Base-by-base conservation (phyloP, 2,797 vertebrate genomes). In the Hippoglossus hippoglossus region DNA sequence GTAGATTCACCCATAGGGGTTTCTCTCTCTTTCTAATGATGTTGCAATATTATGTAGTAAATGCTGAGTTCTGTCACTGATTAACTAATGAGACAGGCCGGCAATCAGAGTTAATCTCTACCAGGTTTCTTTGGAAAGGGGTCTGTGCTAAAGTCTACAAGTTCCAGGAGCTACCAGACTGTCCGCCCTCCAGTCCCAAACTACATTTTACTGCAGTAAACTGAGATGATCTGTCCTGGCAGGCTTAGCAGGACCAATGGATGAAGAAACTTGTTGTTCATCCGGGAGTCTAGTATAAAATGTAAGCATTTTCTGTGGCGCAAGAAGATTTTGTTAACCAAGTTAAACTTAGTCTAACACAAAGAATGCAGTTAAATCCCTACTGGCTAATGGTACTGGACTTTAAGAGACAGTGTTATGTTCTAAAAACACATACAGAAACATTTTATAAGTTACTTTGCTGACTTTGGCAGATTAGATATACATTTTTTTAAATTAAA, bases 41-140 rank as follows among this genome's bases (percentile, higher is more conserved):
- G 79, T 39, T 26, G 52, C 70, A 80, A 19, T 1, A 5, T 34
- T 10, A 7, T 13, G 2, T 9, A 3, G 25, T 13, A 16, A 21
- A 21, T 0, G 10, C 47, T 31, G 36, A 62, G 34, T 44, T 50
- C 12, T 46, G 79, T 84, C 72, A 87, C 28, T 89, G 53, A 87
- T 79, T 89, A 66, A 82, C 86, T 63, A 22, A 51, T 7, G 10
- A 68, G 6, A 13, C 53, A n/a, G 18, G 5, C 15, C 34, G 12
- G 6, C 4, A 6, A 36, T 54, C 63, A 52, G 28, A 59, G 59
- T 64, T 31, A 46, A 61, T 3, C 19, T 28, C 19, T 22, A 2
- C 13, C 8, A 4, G 19, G 28, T 39, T 39, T 47, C 69, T 59
- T 2, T 31, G 60, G 6, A 49, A 16, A 15, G 6, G 1, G 18